These are phyloP conservation scores for Drosophila acutilabella DNA, from an alignment of 2,888 invertebrate species.

Conservation along the genomic window DNA sequence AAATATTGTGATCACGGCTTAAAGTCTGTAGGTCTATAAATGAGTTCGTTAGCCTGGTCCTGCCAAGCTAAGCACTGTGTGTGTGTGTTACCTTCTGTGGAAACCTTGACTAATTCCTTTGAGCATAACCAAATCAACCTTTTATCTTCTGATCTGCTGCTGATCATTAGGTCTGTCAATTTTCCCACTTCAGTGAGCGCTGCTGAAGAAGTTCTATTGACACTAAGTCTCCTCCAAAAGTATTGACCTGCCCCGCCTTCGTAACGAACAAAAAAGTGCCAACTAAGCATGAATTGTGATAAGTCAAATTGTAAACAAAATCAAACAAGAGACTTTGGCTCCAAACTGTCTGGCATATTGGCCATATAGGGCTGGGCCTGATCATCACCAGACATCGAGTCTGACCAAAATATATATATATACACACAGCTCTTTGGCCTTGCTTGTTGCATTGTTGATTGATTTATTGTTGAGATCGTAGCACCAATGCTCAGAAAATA, in stretches of 20 bases:
- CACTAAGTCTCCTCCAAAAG: slow-evolving; percentile 54
- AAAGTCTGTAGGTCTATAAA: slow-evolving; percentile 39
- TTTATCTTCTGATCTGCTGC: slow-evolving; percentile 23
- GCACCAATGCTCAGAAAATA: slow-evolving; percentile 49
- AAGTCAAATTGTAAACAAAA: slow-evolving; percentile 73
- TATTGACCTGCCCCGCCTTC: slow-evolving; percentile 36
- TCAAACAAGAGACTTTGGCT: slow-evolving; percentile 63
- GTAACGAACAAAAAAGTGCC: slow-evolving; percentile 58
- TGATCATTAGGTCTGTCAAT: slow-evolving; percentile 76
- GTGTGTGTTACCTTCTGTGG: not conserved
- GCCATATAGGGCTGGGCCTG: slow-evolving; percentile 57
- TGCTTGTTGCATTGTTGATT: slow-evolving; percentile 70
- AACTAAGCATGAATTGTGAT: slow-evolving; percentile 79
- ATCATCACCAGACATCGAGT: slow-evolving; percentile 55
- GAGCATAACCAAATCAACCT: not conserved
- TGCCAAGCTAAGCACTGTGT: not conserved
- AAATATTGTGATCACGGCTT: slow-evolving; percentile 72
- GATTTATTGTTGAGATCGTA: slow-evolving; percentile 73
- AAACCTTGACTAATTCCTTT: slow-evolving; percentile 59
- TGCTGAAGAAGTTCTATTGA: slow-evolving; percentile 81
- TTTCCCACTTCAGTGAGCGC: slow-evolving; percentile 68
- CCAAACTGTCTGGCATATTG: slow-evolving; percentile 77
- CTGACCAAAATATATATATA: slow-evolving; percentile 36
- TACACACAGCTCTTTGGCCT: slow-evolving; percentile 23
- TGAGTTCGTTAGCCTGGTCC: slow-evolving; percentile 69